Evolutionary conservation across 2,888 invertebrate species (phyloP).

Genomic region (Lasioglossum zephyrum): DNA sequence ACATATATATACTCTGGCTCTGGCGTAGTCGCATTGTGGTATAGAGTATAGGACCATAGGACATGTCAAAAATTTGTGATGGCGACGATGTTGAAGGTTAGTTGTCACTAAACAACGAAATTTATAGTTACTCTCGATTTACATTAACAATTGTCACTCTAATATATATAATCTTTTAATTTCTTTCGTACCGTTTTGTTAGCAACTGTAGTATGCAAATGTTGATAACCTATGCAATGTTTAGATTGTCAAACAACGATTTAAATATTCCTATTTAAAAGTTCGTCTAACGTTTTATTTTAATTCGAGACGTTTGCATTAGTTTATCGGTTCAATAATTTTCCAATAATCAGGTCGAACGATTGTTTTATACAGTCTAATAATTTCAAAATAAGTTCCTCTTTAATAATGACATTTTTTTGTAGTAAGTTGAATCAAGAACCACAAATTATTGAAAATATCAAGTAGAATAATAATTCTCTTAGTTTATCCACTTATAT

Average conservation of each 20-base stretch:
- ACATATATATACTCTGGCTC: slow-evolving; percentile 38
- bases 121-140: slow-evolving; percentile 44
- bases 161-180: slow-evolving; percentile 10
- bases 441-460: neutral
- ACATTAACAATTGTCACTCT: slow-evolving; percentile 16
- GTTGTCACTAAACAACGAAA: slow-evolving; percentile 74
- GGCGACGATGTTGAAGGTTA: slow-evolving; percentile 83
- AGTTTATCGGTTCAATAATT: neutral
- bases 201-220: neutral
- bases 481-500: neutral
- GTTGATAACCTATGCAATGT: slow-evolving; percentile 47
- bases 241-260: slow-evolving; percentile 45
- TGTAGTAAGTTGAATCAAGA: neutral
- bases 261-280: slow-evolving; percentile 24
- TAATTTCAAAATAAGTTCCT: slow-evolving; percentile 23
- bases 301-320: slow-evolving; percentile 1
- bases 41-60: slow-evolving; percentile 76
- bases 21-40: slow-evolving; percentile 53
- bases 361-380: neutral
- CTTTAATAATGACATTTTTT: neutral
- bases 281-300: slow-evolving; percentile 4
- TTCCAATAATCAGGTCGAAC: neutral
- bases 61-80: slow-evolving; percentile 82
- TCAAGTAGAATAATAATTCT: neutral
- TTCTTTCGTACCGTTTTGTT: slow-evolving; percentile 6